These are phyloP conservation scores for Boloria selene DNA, from an alignment of 2,888 invertebrate species.

Conservation along the genomic window DNA sequence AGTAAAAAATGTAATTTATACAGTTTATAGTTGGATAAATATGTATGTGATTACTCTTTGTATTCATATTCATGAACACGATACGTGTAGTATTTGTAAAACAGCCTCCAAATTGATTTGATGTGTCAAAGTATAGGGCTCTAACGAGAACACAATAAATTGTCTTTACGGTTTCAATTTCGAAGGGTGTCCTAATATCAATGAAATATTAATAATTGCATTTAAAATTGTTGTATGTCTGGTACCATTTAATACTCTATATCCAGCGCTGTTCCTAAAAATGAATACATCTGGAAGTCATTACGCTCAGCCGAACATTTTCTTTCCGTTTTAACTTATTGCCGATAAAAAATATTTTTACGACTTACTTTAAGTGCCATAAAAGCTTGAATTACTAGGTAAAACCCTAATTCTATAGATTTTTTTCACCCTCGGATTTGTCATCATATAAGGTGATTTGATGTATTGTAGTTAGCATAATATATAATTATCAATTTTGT, in stretches of 20 bases:
- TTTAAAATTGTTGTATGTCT: constrained; percentile 34
- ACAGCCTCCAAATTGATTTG: constrained; percentile 51
- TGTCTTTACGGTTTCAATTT: constrained; percentile 57
- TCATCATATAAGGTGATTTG: not conserved
- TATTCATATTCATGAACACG: not conserved
- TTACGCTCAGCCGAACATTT: constrained; percentile 42
- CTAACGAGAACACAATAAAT: constrained; percentile 62
- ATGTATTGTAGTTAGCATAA: constrained; percentile 40
- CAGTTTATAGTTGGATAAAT: constrained; percentile 40
- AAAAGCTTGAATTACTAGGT: not conserved
- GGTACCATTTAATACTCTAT: constrained; percentile 36
- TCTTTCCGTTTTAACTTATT: constrained; percentile 57
- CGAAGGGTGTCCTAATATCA: constrained; percentile 46
- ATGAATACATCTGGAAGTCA: constrained; percentile 65
- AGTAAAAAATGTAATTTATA: constrained; percentile 59
- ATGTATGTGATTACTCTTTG: constrained; percentile 47
- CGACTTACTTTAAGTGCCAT: not conserved
- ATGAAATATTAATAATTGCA: constrained; percentile 43
- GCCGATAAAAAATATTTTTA: constrained; percentile 35
- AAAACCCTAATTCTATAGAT: too few species aligned
- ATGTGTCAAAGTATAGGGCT: constrained; percentile 72
- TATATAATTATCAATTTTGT: constrained; percentile 45
- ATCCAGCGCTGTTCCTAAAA: constrained; percentile 34
- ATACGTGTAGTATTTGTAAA: constrained; percentile 10
- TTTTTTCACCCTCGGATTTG: not conserved